Conservation (phyloP, 2,888 invertebrate species). For the Bellardia pandia region DNA sequence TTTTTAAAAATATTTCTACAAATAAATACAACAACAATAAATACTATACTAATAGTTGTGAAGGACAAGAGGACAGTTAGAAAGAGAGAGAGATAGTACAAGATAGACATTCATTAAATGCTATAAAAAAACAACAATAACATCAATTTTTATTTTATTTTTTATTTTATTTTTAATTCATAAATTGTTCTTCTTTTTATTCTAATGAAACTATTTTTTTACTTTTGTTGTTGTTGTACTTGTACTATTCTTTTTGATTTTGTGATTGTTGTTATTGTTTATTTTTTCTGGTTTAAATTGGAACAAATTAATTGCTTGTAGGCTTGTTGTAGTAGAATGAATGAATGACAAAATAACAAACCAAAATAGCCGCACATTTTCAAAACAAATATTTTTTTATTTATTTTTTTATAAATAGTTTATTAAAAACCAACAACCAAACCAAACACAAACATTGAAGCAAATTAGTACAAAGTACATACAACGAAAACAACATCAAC, state of each 20-base stretch:
- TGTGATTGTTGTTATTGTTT: constrained; percentile 6
- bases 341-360: constrained; percentile 32
- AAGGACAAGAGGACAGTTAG: constrained; percentile 63
- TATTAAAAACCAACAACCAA: constrained; percentile 34
- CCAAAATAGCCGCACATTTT: constrained; percentile 22
- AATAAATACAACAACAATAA: constrained; percentile 8
- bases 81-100: background rate
- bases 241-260: constrained; percentile 12
- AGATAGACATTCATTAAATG: constrained; percentile 18
- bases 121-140: constrained; percentile 1
- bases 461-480: constrained; percentile 44
- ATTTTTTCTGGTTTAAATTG: constrained; percentile 51
- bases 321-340: constrained; percentile 14
- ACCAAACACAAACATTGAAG: constrained; percentile 37
- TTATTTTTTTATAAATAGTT: constrained; percentile 44
- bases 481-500: constrained; percentile 18
- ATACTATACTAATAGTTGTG: constrained; percentile 55
- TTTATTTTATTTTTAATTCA: constrained; percentile 47
- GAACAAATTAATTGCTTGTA: constrained; percentile 68
- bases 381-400: constrained; percentile 4
- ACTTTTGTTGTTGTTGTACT: constrained; percentile 25
- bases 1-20: constrained; percentile 4
- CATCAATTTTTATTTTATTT: constrained; percentile 29
- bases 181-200: constrained; percentile 33
- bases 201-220: constrained; percentile 13